Evolutionary conservation across 2,797 vertebrate genomes (phyloP).

Genomic region (Chiloscyllium punctatum): DNA sequence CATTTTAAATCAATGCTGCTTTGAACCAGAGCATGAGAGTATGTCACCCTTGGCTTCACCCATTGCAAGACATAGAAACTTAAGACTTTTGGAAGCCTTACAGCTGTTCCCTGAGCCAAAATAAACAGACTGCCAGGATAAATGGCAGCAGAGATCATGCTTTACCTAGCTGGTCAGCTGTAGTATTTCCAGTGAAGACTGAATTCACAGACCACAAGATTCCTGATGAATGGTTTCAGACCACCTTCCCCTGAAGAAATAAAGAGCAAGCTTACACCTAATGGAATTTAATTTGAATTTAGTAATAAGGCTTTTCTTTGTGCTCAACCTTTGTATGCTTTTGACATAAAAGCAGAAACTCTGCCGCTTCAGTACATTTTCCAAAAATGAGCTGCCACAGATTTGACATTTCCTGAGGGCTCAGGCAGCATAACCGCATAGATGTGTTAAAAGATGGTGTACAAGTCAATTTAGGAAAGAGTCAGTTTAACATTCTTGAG

Average conservation of each 20-base stretch:
- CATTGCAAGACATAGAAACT: constrained; percentile 30
- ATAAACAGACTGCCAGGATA: constrained; percentile 38
- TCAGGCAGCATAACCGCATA: neutral
- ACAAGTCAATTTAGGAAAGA: constrained; percentile 19
- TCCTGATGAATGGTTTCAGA: constrained; percentile 36
- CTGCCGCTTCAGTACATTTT: constrained; percentile 26
- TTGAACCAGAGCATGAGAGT: neutral
- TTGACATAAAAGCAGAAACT: constrained; percentile 33
- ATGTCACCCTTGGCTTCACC: neutral
- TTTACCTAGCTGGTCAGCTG: constrained; percentile 37
- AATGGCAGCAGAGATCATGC: constrained; percentile 32
- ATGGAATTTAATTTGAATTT: constrained; percentile 42
- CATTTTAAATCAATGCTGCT: neutral
- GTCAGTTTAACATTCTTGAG: neutral
- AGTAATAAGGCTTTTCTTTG: constrained; percentile 42
- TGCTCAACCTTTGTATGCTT: constrained; percentile 30
- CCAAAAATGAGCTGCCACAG: constrained; percentile 27
- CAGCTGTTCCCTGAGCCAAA: constrained; percentile 37
- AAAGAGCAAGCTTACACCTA: constrained; percentile 40
- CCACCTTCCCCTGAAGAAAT: constrained; percentile 39
- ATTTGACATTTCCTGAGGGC: constrained; percentile 25
- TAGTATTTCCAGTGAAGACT: constrained; percentile 35
- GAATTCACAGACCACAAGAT: constrained; percentile 39
- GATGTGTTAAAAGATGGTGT: constrained; percentile 25
- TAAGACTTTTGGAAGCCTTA: constrained; percentile 29